Evolutionary conservation across 2,888 invertebrate species (phyloP).

Genomic region (Julus scandinavius): DNA sequence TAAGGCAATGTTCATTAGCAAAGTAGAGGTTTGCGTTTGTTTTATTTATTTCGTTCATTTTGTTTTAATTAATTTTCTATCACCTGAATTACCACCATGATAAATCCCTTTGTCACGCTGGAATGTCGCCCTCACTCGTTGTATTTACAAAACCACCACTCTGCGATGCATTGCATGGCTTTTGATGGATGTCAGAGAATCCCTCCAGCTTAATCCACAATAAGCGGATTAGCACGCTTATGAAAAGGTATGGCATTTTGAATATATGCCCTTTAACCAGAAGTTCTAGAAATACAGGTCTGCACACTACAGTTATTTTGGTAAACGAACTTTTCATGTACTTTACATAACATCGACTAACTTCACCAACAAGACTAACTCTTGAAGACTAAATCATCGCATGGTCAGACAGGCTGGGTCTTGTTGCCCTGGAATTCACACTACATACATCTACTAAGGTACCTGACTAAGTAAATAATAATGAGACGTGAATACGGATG

Average conservation of each 20-base stretch:
- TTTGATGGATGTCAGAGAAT: not conserved
- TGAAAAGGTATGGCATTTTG: slow-evolving; percentile 3
- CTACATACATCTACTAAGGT: too few relatives aligned
- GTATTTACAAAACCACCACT: slow-evolving; percentile 21
- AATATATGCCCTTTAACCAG: slow-evolving; percentile 23
- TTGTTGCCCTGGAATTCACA: too few relatives aligned
- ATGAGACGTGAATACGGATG: too few relatives aligned
- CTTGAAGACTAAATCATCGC: too few relatives aligned
- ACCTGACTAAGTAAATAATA: too few relatives aligned
- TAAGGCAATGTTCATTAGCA: not conserved
- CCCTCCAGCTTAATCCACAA: not conserved
- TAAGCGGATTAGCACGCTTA: slow-evolving; percentile 27
- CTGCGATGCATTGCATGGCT: slow-evolving; percentile 36
- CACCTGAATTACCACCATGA: slow-evolving; percentile 44
- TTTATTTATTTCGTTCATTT: slow-evolving; percentile 26
- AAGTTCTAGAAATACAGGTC: not conserved
- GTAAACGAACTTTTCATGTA: not conserved
- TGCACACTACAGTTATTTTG: not conserved
- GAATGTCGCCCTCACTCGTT: slow-evolving; percentile 47
- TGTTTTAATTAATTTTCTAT: slow-evolving; percentile 30
- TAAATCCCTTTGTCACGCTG: slow-evolving; percentile 42
- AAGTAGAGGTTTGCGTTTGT: not conserved
- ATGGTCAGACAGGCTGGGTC: too few relatives aligned
- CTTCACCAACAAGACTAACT: too few relatives aligned
- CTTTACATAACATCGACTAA: not conserved